A percentile compares a stretch with the other conserved stretches of the same genome.
Conservation (phyloP, 2,113 vertebrate genomes). For the Grallaria varia region DNA sequence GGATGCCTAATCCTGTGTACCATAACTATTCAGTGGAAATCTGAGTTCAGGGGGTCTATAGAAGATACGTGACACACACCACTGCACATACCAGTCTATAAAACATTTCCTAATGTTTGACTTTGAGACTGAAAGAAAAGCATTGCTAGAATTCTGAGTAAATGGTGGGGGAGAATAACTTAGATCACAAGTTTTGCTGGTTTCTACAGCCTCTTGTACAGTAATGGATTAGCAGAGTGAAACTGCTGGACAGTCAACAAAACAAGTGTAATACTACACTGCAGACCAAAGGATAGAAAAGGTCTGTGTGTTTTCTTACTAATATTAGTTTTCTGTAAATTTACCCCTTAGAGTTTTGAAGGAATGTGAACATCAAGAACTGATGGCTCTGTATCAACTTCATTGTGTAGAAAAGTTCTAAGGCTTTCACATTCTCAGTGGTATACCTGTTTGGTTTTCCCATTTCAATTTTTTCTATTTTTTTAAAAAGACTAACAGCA, state of each 20-base stretch:
- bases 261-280: background rate
- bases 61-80: background rate
- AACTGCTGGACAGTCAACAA: background rate
- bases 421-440: background rate
- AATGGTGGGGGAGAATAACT: background rate
- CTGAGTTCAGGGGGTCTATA: background rate
- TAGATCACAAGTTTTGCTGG: background rate
- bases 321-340: background rate
- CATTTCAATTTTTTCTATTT: background rate
- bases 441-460: background rate
- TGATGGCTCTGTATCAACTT: background rate
- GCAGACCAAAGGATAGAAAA: background rate
- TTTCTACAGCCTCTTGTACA: background rate
- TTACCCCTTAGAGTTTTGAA: background rate
- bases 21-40: background rate
- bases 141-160: background rate
- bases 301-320: background rate
- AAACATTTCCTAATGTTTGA: background rate
- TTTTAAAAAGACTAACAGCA: background rate
- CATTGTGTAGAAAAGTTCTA: background rate
- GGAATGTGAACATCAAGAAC: background rate
- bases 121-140: background rate
- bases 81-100: background rate
- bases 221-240: background rate
- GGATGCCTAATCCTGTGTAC: background rate